phyloP scores from a whole-genome alignment of 2,113 vertebrate genomes.

The Bothrops jararaca region DNA sequence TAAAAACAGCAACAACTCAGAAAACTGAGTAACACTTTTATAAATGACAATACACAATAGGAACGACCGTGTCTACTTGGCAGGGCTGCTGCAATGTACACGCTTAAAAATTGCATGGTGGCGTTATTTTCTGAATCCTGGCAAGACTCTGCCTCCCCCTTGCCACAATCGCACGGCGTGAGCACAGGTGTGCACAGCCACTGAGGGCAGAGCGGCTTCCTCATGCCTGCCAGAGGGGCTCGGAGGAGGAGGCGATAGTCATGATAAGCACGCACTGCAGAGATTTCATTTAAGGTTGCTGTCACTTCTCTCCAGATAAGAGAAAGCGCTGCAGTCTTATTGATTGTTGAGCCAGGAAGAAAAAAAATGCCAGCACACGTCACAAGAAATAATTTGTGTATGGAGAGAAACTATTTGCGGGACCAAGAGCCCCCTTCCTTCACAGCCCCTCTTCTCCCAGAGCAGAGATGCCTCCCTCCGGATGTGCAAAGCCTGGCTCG shows the following conservation, averaged over 20 bases:
- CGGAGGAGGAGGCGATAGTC: too few species aligned
- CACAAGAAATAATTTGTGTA: background rate
- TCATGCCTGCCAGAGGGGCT: background rate
- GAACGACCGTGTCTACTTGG: background rate
- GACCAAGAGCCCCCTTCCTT: background rate
- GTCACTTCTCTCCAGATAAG: background rate
- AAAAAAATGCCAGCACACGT: background rate
- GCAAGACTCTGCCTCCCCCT: background rate
- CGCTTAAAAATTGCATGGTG: background rate
- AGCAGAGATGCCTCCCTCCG: background rate
- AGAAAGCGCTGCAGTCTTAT: slow-evolving; percentile 10
- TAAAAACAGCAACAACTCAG: background rate
- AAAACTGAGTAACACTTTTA: background rate
- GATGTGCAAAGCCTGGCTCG: background rate
- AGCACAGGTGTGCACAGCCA: background rate
- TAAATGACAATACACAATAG: background rate
- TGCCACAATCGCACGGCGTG: background rate
- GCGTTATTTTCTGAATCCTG: background rate
- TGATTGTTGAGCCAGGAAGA: background rate
- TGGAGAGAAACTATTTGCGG: background rate
- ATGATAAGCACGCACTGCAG: background rate
- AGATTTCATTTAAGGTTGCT: background rate
- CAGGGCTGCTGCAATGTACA: background rate
- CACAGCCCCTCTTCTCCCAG: background rate
- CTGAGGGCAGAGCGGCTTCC: background rate